A percentile compares a stretch with the other conserved stretches of the same genome.
These are phyloP conservation scores for Venustoraphidia nigricollis DNA, from an alignment of 2,888 invertebrate genomes.

Conservation along the genomic window DNA sequence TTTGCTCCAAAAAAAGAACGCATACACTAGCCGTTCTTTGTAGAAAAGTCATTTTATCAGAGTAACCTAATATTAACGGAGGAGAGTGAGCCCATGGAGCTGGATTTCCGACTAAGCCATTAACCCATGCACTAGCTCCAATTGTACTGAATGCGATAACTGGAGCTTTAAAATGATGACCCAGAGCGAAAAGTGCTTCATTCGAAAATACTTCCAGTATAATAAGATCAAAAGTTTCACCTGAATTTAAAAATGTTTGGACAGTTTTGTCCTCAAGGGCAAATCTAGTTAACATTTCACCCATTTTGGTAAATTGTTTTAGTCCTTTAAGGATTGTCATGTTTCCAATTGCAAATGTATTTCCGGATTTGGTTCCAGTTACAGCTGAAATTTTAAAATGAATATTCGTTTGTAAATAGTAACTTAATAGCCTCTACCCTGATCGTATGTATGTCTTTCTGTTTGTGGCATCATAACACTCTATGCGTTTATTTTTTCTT, in stretches of 20 bases:
- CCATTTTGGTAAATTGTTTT: background rate
- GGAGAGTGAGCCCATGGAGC: constrained; percentile 33
- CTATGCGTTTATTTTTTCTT: no score
- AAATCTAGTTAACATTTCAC: constrained; percentile 5
- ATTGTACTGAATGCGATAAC: constrained; percentile 26
- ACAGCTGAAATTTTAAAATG: no score
- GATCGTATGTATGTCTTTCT: no score
- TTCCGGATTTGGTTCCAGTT: no score
- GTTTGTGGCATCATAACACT: no score
- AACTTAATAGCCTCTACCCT: no score
- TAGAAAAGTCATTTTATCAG: constrained; percentile 32
- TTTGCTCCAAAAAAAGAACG: no score
- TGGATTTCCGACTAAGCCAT: constrained; percentile 30
- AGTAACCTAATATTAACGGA: constrained; percentile 26
- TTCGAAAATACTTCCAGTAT: constrained; percentile 31
- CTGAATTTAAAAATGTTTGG: constrained; percentile 18
- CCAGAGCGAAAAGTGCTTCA: constrained; percentile 29
- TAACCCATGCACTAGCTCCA: constrained; percentile 29
- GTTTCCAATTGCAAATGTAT: no score
- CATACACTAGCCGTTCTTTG: constrained; percentile 21
- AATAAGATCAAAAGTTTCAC: constrained; percentile 26
- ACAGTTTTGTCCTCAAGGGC: constrained; percentile 13
- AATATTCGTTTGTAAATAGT: no score
- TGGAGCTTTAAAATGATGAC: constrained; percentile 23
- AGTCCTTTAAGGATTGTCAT: no score